These are phyloP conservation scores for Aleadryas rufinucha DNA, from an alignment of 2,113 vertebrate genomes.

Conservation along the genomic window DNA sequence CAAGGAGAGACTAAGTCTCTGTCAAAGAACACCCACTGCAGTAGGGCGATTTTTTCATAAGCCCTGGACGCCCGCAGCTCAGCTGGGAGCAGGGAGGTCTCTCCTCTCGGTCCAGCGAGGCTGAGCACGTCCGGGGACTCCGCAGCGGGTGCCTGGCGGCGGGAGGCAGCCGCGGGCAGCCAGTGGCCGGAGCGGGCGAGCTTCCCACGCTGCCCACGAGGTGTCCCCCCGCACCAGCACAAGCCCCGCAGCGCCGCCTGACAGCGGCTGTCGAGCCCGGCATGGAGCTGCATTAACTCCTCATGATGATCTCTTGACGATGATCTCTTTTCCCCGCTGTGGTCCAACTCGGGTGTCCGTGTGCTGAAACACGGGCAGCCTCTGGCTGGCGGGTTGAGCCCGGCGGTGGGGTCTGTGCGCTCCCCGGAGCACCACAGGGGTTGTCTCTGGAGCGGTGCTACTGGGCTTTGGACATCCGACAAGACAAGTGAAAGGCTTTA, in stretches of 20 bases:
- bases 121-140: rapidly evolving
- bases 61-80: rapidly evolving
- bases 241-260: not conserved
- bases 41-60: not conserved
- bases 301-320: rapidly evolving
- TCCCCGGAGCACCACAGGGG: rapidly evolving
- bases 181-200: not conserved
- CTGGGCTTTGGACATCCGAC: not conserved
- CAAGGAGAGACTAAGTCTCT: not conserved
- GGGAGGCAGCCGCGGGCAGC: too few species aligned
- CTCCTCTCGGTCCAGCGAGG: not conserved
- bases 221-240: conserved; percentile 10
- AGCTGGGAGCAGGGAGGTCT: not conserved
- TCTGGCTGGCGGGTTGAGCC: rapidly evolving
- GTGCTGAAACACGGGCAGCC: not conserved
- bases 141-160: rapidly evolving
- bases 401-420: rapidly evolving
- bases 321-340: rapidly evolving
- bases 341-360: rapidly evolving
- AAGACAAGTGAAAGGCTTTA: not conserved
- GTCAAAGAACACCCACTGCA: rapidly evolving
- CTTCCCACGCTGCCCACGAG: conserved; percentile 43
- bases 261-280: rapidly evolving
- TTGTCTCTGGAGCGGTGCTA: rapidly evolving
- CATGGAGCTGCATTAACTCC: not conserved